A percentile compares a stretch with the other conserved stretches of the same genome.
Conservation (phyloP, 2,113 vertebrate species). For the Conger conger region DNA sequence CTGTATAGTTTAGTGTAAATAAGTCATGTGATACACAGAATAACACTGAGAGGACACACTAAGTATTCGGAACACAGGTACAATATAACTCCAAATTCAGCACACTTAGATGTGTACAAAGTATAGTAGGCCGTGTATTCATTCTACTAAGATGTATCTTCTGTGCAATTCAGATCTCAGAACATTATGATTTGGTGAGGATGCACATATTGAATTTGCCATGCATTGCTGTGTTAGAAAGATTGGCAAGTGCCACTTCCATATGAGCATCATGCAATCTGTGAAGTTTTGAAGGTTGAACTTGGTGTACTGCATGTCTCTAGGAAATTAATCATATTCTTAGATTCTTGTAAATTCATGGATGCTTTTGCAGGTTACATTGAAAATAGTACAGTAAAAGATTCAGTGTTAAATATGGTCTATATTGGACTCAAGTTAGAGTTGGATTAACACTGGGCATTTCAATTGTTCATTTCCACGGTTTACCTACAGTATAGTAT, state of each 20-base stretch:
- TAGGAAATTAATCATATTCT: too few species aligned
- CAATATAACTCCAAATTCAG: not conserved
- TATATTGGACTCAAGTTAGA: too few species aligned
- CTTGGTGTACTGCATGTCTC: not conserved
- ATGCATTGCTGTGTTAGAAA: not conserved
- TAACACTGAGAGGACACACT: not conserved
- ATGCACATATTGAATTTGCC: not conserved
- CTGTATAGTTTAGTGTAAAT: not conserved
- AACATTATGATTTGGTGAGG: not conserved
- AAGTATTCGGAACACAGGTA: not conserved
- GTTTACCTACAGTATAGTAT: not conserved
- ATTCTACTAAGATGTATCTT: not conserved
- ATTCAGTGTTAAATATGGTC: too few species aligned
- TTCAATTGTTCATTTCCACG: too few species aligned
- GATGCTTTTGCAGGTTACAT: too few species aligned
- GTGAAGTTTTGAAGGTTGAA: not conserved
- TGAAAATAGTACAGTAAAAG: too few species aligned
- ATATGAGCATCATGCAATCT: not conserved
- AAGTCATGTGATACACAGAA: not conserved
- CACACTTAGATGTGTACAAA: too few species aligned
- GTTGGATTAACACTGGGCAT: too few species aligned
- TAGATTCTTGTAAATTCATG: too few species aligned
- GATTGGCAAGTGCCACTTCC: not conserved
- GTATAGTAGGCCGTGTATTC: not conserved
- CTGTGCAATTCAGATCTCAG: too few species aligned